Evolutionary conservation across 2,113 vertebrate species (phyloP).

Genomic region (Pogonocichla stellata): DNA sequence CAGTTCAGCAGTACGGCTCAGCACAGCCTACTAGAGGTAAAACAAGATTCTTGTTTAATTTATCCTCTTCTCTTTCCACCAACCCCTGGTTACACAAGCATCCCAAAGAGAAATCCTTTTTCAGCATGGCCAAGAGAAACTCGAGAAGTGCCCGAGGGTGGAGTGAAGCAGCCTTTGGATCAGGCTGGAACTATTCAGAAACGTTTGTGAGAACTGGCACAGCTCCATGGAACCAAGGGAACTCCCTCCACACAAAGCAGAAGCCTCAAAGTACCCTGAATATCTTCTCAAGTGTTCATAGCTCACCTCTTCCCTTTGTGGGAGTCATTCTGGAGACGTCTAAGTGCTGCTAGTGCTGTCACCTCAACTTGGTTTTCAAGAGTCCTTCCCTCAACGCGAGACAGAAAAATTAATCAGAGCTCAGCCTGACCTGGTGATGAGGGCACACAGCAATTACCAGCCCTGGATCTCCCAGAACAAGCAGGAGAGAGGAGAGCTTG

Average conservation of each 20-base stretch:
- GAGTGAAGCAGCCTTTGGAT: background rate
- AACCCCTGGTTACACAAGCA: background rate
- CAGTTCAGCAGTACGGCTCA: background rate
- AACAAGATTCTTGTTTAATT: background rate
- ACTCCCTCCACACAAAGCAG: background rate
- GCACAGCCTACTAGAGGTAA: fast-evolving
- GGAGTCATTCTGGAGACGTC: background rate
- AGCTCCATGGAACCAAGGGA: background rate
- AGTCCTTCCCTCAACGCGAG: background rate
- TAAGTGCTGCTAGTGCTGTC: background rate
- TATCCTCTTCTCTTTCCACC: background rate
- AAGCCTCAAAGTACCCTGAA: background rate
- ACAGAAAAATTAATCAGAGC: background rate
- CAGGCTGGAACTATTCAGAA: background rate
- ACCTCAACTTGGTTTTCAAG: background rate
- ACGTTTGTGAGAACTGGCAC: background rate
- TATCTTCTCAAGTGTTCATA: background rate
- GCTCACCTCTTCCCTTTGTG: background rate
- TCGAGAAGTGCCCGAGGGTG: background rate
- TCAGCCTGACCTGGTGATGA: background rate
- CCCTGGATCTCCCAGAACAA: background rate
- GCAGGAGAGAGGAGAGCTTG: background rate
- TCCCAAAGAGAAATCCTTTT: background rate
- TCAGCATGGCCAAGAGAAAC: background rate
- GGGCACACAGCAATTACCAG: background rate